Conservation (phyloP, 1,140 invertebrate genomes). For the Papilio dardanus region DNA sequence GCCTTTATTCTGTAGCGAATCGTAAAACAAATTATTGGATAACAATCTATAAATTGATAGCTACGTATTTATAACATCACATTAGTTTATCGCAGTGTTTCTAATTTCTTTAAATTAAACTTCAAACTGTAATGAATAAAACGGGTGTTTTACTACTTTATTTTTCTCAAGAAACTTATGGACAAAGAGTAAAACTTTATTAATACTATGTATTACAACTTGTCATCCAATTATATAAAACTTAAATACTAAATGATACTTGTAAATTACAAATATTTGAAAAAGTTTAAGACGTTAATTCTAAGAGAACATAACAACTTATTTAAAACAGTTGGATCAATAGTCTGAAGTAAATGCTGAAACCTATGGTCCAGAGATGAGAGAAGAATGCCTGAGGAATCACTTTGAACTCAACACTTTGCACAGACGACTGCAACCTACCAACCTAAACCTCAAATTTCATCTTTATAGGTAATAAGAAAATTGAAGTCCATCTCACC, state of each 20-base stretch:
- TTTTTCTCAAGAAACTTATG: not conserved
- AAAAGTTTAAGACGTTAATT: no score
- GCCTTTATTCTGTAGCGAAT: not conserved
- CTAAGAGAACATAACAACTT: no score
- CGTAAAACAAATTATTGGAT: constrained; percentile 10
- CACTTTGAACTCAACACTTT: no score
- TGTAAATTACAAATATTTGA: no score
- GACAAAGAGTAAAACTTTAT: not conserved
- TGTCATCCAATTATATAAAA: not conserved
- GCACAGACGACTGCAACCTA: no score
- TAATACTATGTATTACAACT: not conserved
- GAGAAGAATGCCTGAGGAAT: no score
- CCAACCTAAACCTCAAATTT: no score
- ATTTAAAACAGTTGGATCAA: no score
- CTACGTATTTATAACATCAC: not conserved
- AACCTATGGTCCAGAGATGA: no score
- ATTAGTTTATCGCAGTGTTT: constrained; percentile 19
- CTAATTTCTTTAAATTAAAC: constrained; percentile 16
- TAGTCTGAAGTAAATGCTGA: no score
- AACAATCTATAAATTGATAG: constrained; percentile 19
- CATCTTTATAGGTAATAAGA: no score
- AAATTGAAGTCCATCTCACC: constrained; percentile 45
- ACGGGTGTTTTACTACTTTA: not conserved
- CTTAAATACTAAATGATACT: no score
- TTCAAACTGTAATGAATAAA: not conserved